Percentiles rank a stretch among this genome's conserved stretches.
Conservation (phyloP, 2,888 invertebrate genomes). For the Masnerella sp. region DNA sequence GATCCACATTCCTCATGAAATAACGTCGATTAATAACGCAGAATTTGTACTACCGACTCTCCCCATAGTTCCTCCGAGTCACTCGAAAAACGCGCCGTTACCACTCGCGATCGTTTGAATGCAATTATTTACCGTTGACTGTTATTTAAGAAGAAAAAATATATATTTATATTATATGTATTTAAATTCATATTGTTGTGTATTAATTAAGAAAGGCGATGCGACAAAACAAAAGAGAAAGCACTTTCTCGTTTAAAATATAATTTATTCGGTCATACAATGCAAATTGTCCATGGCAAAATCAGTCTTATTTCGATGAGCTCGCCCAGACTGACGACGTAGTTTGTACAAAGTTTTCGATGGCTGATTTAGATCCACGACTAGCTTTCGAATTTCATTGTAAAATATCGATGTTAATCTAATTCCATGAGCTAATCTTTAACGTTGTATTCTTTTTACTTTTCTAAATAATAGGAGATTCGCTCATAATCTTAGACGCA, state of each 20-base stretch:
- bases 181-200: slow-evolving; percentile 54
- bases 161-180: slow-evolving; percentile 49
- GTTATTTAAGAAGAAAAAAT: slow-evolving; percentile 49
- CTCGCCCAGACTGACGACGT: slow-evolving; percentile 30
- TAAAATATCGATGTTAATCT: no score
- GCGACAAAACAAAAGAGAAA: slow-evolving; percentile 1
- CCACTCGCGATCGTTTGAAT: slow-evolving; percentile 47
- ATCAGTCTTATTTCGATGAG: slow-evolving; percentile 41
- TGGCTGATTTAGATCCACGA: slow-evolving; percentile 15
- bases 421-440: no score
- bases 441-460: no score
- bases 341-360: slow-evolving; percentile 17
- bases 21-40: slow-evolving; percentile 41
- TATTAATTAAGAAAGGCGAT: slow-evolving; percentile 26
- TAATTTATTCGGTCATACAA: slow-evolving; percentile 24
- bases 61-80: slow-evolving; percentile 47
- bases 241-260: slow-evolving; percentile 13
- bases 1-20: slow-evolving; percentile 42
- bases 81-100: slow-evolving; percentile 34
- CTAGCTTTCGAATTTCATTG: no score
- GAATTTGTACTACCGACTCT: slow-evolving; percentile 38
- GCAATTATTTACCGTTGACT: slow-evolving; percentile 55
- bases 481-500: no score
- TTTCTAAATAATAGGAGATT: no score
- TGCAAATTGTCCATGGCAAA: slow-evolving; percentile 7